Evolutionary conservation across 2,888 invertebrate species (phyloP).

Genomic region (Cyrtodaria siliqua): DNA sequence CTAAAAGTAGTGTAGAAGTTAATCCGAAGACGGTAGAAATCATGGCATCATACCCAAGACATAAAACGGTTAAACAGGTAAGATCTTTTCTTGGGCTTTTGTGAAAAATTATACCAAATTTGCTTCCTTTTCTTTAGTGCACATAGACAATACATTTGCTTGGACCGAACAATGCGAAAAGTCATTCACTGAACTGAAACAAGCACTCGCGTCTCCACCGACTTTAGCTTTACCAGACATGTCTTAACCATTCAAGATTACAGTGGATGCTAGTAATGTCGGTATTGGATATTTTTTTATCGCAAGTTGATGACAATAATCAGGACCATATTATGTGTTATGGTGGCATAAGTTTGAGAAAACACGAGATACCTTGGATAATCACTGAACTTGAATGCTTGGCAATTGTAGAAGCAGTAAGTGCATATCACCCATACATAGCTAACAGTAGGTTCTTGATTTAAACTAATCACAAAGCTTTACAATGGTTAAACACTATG

Average conservation of each 20-base stretch:
- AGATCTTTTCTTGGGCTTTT: slow-evolving; percentile 12
- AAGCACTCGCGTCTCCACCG: not conserved
- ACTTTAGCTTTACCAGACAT: not conserved
- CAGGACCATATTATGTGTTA: slow-evolving; percentile 50
- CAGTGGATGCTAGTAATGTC: slow-evolving; percentile 35
- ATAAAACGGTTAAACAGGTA: not conserved
- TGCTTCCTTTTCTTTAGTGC: not conserved
- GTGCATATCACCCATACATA: too few species aligned
- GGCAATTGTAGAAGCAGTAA: slow-evolving; percentile 53
- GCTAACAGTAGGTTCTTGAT: too few species aligned
- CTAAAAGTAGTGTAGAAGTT: not conserved
- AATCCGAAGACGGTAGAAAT: slow-evolving; percentile 1
- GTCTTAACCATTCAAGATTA: slow-evolving; percentile 28
- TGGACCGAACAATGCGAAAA: not conserved
- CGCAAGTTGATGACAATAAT: slow-evolving; percentile 18
- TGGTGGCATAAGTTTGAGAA: slow-evolving; percentile 55
- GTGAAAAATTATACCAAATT: slow-evolving; percentile 14
- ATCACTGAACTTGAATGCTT: slow-evolving; percentile 60
- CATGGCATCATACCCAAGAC: not conserved
- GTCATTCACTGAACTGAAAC: not conserved
- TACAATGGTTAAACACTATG: too few species aligned
- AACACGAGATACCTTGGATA: slow-evolving; percentile 44
- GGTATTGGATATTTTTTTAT: slow-evolving; percentile 38
- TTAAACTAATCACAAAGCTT: too few species aligned
- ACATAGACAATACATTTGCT: not conserved